Conservation (phyloP, 2,797 vertebrate species). For the Alosa sapidissima region DNA sequence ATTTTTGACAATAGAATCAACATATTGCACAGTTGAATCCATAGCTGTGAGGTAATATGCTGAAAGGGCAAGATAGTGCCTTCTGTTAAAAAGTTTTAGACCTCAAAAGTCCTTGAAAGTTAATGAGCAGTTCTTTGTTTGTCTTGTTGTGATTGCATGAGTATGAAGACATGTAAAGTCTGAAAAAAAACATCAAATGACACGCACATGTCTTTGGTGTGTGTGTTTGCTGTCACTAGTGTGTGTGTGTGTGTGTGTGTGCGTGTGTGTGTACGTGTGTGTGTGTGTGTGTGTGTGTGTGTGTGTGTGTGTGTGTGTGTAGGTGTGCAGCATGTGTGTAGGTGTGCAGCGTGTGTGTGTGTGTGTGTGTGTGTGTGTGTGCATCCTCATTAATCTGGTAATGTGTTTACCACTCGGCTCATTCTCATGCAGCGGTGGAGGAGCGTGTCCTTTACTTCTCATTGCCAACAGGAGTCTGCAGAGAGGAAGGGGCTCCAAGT, state of each 20-base stretch:
- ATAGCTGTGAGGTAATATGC: neutral
- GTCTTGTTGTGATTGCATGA: neutral
- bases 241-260: neutral
- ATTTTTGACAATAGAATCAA: neutral
- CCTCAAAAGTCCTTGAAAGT: constrained; percentile 2
- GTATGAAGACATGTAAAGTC: neutral
- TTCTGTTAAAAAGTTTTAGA: constrained; percentile 1
- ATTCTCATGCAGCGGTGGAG: constrained; percentile 26
- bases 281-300: neutral
- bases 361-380: neutral
- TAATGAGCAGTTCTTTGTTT: neutral
- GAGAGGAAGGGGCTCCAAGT: constrained; percentile 25
- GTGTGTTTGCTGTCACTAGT: neutral
- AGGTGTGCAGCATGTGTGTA: neutral
- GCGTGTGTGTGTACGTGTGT: neutral
- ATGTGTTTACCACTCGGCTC: constrained; percentile 29
- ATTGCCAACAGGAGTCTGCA: constrained; percentile 36
- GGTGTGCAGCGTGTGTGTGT: neutral
- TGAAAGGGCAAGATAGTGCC: neutral
- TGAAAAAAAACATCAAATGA: neutral
- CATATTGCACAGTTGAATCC: neutral
- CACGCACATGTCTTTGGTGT: neutral
- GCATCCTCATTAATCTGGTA: constrained; percentile 35
- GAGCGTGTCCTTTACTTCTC: constrained; percentile 33
- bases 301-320: neutral